Evolutionary conservation across 2,888 invertebrate species (phyloP), one percentile per base, ranked within the genome.

Genomic region (Phania funesta): DNA sequence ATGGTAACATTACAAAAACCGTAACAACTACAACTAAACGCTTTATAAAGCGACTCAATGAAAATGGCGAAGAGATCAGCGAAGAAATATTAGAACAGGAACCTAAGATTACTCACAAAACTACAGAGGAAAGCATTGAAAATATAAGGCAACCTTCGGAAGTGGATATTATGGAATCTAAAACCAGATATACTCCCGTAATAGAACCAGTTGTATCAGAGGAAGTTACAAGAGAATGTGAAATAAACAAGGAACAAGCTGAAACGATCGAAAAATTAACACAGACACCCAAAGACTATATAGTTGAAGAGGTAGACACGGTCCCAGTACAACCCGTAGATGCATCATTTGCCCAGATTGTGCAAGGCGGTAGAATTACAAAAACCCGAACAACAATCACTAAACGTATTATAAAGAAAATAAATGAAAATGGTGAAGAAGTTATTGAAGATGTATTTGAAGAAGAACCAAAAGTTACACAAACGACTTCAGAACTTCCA

Each of bases 1-100:
- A 86, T 11, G 87, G 86, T 32, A 86, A 92, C 3, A 91, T 92
- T 73, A 92, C 92, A 87, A 92, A 92, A 20, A 92, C 91, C 3
- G 91, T 92, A 4, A 87, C 86, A 3, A 87, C 87, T 6, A 88
- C 86, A 56, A 89, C 86, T 2, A 88, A 86, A 70, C 85, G 85
- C n/a, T 86, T 87, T 38, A 74, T 86, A 0, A 88, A 86, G 26
- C 85, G 84, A 16, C 86, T 89, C 6, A 87, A 86, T 13, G 85
- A 87, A 11, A 86, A 88, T 41, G 88, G 88, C 18, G 84, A 87
- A 68, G 87, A 89, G 85, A 82, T 87, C 16, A 83, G 87, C 11
- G 86, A 88, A 84, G 86, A 87, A 78, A 75, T 86, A 0, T 60
- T 35, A n/a, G 62, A 76, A n/a, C 67, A 71, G 7, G 75, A 76